Base-by-base conservation (phyloP, 2,888 invertebrate species). In the Apamea monoglypha region DNA sequence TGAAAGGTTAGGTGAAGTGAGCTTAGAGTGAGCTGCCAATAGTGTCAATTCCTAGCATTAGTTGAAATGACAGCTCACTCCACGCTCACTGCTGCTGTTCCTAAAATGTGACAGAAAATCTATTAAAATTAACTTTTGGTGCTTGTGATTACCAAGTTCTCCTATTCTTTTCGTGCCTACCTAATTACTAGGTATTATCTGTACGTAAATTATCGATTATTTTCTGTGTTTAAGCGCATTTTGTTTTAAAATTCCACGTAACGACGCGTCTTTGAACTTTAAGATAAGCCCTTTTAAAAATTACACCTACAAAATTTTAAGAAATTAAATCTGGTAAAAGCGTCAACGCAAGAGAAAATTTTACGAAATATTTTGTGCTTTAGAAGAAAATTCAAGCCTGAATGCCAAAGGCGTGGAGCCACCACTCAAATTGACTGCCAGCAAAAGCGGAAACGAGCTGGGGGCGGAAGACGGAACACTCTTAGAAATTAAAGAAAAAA, bases 391-490 rank as follows among this genome's bases (percentile, higher is more conserved):
- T 77, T 83, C 78, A 76, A 76, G 64, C 44, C 79, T 80, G 79
- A 78, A 82, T 85, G 85, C 80, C 74, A 73, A 47, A 73, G 59
- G 66, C 73, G 75, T 53, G 84, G 76, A 77, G 74, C 82, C 68
- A 74, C 74, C 77, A 74, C 70, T 85, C 78, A 91, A 87, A 90
- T 90, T 87, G 87, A 86, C 88, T 90, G 87, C 83, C 86, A 87
- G 86, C 87, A 85, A 78, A 85, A 89, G 79, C 86, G 86, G 82
- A 91, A 91, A 91, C 87, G 88, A 88, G 88, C 80, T 87, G 85
- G 66, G 77, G 74, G 77, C 78, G 87, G 84, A 88, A 84, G 82
- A 72, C 59, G 79, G 76, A 69, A 80, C 74, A 74, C 75, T 83
- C 79, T 78, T 76, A 84, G 84, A 87, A 89, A 88, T 88, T 82